Percentiles rank a stretch among this genome's conserved stretches.
phyloP scores from a whole-genome alignment of 2,888 invertebrate genomes.

The Eristalinus sepulchralis region DNA sequence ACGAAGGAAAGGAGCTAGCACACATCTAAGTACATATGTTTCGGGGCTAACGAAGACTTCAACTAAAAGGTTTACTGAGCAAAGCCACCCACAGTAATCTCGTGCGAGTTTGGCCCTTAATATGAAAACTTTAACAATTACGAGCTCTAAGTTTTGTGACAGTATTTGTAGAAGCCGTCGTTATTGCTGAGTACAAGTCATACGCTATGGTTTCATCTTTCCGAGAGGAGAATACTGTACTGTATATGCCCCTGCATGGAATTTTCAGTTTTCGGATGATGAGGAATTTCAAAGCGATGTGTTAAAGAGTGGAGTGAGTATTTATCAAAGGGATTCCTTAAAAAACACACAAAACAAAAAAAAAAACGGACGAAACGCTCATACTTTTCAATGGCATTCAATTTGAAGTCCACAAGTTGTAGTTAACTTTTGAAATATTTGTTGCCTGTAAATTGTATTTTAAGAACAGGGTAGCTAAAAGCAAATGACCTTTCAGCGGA shows the following conservation, averaged over 20 bases:
- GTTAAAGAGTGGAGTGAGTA: neutral
- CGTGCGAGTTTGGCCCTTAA: conserved; percentile 64
- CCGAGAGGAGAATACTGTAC: neutral
- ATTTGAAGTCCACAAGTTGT: neutral
- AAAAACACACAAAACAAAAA: neutral
- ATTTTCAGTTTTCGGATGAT: neutral
- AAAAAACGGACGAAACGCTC: neutral
- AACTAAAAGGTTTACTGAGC: conserved; percentile 50
- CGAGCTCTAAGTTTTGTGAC: conserved; percentile 47
- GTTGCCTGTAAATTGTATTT: too few species aligned
- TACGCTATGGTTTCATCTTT: conserved; percentile 3
- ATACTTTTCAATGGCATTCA: neutral
- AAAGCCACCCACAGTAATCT: conserved; percentile 42
- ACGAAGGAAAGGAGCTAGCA: neutral
- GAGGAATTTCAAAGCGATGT: neutral
- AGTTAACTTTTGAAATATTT: neutral
- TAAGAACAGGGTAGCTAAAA: too few species aligned
- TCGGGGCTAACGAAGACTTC: conserved; percentile 22
- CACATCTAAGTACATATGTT: neutral
- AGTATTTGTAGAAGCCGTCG: conserved; percentile 42
- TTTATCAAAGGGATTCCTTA: neutral
- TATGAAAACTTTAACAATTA: conserved; percentile 70
- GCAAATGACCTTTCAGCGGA: too few species aligned
- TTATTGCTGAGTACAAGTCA: conserved; percentile 36
- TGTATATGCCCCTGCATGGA: neutral